Conservation (phyloP, 2,113 vertebrate species). For the Eptatretus burgeri region DNA sequence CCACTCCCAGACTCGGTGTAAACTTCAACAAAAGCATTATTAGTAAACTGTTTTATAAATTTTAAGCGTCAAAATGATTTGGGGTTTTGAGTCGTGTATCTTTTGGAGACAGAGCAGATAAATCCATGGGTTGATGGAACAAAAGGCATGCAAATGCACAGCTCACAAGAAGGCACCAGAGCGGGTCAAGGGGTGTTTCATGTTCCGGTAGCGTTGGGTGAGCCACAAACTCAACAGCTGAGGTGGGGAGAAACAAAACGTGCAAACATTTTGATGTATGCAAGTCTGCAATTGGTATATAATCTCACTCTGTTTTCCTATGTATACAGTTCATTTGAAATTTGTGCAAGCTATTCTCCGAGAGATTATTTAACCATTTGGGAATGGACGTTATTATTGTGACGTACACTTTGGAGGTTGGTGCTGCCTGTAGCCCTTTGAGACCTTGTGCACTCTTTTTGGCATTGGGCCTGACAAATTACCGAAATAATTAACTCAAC, state of each 20-base stretch:
- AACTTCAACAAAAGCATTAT: no score
- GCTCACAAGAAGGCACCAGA: conserved; percentile 67
- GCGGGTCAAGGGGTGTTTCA: conserved; percentile 62
- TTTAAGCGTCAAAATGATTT: no score
- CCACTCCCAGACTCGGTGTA: no score
- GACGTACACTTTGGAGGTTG: neutral
- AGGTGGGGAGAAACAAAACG: neutral
- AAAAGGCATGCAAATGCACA: neutral
- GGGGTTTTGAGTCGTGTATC: no score
- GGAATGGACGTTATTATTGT: neutral
- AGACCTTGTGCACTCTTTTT: neutral
- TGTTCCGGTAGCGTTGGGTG: conserved; percentile 63
- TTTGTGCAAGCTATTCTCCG: neutral
- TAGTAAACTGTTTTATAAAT: no score
- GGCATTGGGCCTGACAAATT: neutral
- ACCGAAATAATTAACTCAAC: neutral
- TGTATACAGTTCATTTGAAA: neutral
- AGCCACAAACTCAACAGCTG: conserved; percentile 85
- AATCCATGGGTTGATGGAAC: no score
- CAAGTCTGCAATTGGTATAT: neutral
- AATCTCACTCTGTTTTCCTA: neutral
- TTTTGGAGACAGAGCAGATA: no score
- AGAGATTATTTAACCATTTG: neutral
- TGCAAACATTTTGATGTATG: neutral
- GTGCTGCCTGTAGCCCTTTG: neutral